Base-by-base conservation (phyloP, 2,113 vertebrate genomes). In the Anguilla rostrata region DNA sequence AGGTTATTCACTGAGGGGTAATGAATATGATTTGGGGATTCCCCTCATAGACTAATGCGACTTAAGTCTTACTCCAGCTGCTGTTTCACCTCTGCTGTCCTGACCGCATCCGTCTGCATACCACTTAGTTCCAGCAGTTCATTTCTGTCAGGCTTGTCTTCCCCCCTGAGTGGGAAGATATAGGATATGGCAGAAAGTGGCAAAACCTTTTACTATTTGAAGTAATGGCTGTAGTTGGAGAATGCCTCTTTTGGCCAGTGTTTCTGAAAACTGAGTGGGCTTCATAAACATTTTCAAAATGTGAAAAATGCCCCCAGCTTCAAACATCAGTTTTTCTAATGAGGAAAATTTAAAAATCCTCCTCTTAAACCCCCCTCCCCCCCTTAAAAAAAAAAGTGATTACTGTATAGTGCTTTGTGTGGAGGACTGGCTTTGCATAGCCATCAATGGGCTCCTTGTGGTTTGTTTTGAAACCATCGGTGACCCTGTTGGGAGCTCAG, bases 251-350 rank as follows among this genome's bases (percentile, higher is more conserved):
- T 39, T 56, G 16, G 16, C 63, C 39, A 22, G n/a, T 39, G 29
- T 34, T 39, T 2, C 60, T 71, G 60, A 26, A 60, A 56, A 20
- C 57, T 43, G 83, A 71, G 85, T 88, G 83, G 89, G 87, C 79
- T 39, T 82, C 22, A n/a, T 14, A 86, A 88, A 83, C 83, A 88
- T 88, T 82, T 85, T 56, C 41, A 80, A 78, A 88, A 90, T 90
- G 66, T 83, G 53, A 86, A 88, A 83, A 83, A 90, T 88, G 60
- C 75, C 29, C 56, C 78, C 60, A 82, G 75, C 78, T 80, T 79
- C 56, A 81, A 82, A 39, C 46, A 41, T 84, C 49, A 84, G 78
- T 60, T 81, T 84, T 87, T 83, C 39, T 79, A 87, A 87, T 85
- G 63, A 84, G 79, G 34, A 43, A 71, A 85, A 43, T 29, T 80